phyloP scores from a whole-genome alignment of 2,113 vertebrate genomes.

The Prolemur simus region DNA sequence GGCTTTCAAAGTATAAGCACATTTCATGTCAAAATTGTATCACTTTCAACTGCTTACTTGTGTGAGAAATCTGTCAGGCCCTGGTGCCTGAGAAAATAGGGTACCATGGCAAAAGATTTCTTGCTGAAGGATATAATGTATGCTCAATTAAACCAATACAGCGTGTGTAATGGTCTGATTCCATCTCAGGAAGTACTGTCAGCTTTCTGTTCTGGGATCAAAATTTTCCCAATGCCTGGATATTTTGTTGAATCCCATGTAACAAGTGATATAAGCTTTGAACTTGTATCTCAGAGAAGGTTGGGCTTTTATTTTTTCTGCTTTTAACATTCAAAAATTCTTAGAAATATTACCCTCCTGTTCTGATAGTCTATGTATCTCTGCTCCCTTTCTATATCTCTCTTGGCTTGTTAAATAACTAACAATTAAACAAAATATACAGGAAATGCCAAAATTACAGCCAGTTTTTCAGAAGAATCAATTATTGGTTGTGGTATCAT shows the following conservation, averaged over 20 bases:
- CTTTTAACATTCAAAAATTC: background rate
- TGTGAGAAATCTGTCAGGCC: constrained; percentile 49
- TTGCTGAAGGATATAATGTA: background rate
- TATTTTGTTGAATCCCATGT: background rate
- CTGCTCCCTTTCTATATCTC: background rate
- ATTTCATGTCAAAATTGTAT: constrained; percentile 32
- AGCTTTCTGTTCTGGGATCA: background rate
- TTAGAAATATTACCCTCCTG: background rate
- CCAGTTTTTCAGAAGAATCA: constrained; percentile 10
- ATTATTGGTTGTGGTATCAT: constrained; percentile 15
- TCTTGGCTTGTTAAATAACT: constrained; percentile 6
- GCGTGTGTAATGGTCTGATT: background rate
- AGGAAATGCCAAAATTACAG: background rate
- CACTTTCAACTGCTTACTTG: background rate
- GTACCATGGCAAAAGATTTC: constrained; percentile 1
- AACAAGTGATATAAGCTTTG: background rate
- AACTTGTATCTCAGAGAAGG: background rate
- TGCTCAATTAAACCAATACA: constrained; percentile 48
- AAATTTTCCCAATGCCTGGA: background rate
- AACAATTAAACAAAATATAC: constrained; percentile 14
- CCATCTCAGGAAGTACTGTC: constrained; percentile 55
- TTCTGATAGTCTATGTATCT: background rate
- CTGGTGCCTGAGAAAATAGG: constrained; percentile 36
- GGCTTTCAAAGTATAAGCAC: constrained; percentile 14
- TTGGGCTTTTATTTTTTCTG: background rate